These are phyloP conservation scores for Oxyura jamaicensis DNA, from an alignment of 2,113 vertebrate genomes.

Conservation along the genomic window DNA sequence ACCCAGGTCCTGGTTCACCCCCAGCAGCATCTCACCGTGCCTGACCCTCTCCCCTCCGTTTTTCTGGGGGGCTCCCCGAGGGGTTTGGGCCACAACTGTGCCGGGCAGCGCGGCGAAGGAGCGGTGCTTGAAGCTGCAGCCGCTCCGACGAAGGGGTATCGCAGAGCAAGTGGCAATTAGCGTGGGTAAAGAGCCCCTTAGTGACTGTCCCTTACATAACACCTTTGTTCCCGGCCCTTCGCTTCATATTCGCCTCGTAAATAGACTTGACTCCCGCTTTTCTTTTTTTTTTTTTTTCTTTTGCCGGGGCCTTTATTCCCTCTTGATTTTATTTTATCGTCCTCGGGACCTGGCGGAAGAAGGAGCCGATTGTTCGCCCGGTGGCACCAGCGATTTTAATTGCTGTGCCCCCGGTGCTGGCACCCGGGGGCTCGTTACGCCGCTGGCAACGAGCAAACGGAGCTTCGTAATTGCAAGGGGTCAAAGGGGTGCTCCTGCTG, in stretches of 20 bases:
- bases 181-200: conserved; percentile 48
- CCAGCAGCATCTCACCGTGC: background rate
- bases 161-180: conserved; percentile 39
- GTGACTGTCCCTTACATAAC: conserved; percentile 60
- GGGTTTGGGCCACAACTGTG: background rate
- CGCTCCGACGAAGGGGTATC: background rate
- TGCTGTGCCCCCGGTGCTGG: background rate
- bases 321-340: conserved; percentile 1
- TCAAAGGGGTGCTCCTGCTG: background rate
- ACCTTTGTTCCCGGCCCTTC: conserved; percentile 58
- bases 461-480: background rate
- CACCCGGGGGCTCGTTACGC: background rate
- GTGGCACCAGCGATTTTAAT: conserved; percentile 35
- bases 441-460: background rate
- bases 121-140: background rate
- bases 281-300: background rate
- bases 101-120: background rate
- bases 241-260: conserved; percentile 38
- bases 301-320: background rate
- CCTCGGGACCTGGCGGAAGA: background rate
- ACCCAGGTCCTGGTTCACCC: fast-evolving
- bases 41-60: background rate
- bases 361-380: conserved; percentile 12
- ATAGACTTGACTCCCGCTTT: conserved; percentile 56
- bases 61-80: fast-evolving